These are phyloP conservation scores for Carabus problematicus DNA, from an alignment of 2,888 invertebrate genomes.

Conservation along the genomic window DNA sequence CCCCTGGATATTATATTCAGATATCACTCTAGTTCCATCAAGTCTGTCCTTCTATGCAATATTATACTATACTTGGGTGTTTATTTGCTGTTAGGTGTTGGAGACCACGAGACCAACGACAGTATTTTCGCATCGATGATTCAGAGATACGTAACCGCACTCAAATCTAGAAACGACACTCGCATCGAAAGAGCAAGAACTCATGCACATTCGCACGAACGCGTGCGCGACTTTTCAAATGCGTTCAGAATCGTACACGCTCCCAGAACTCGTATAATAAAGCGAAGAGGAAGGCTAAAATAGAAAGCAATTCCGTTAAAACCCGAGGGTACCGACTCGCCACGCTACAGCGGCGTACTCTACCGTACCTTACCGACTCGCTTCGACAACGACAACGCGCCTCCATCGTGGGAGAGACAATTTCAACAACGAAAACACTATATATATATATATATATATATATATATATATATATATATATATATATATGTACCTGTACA, in stretches of 20 bases:
- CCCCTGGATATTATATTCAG: too few relatives aligned
- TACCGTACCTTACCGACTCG: slow-evolving; percentile 7
- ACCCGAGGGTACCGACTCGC: slow-evolving; percentile 27
- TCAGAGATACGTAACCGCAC: slow-evolving; percentile 8
- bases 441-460: neutral
- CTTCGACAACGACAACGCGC: neutral
- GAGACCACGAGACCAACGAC: neutral
- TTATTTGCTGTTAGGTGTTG: slow-evolving; percentile 7
- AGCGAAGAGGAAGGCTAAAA: slow-evolving; percentile 29
- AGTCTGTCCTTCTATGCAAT: too few relatives aligned
- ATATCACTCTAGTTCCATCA: too few relatives aligned
- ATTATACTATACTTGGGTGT: too few relatives aligned
- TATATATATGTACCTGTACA: too few relatives aligned
- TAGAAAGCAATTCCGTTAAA: slow-evolving; percentile 42
- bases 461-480: neutral
- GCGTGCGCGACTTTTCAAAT: slow-evolving; percentile 37
- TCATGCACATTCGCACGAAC: slow-evolving; percentile 29
- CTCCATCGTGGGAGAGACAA: too few relatives aligned
- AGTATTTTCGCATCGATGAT: slow-evolving; percentile 28
- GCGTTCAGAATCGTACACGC: slow-evolving; percentile 19
- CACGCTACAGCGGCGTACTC: slow-evolving; percentile 9
- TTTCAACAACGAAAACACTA: neutral
- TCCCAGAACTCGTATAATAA: slow-evolving; percentile 37
- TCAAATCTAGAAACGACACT: slow-evolving; percentile 19
- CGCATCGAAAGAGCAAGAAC: slow-evolving; percentile 5